Conservation (phyloP, 2,113 vertebrate species). For the Thalassoma bifasciatum region DNA sequence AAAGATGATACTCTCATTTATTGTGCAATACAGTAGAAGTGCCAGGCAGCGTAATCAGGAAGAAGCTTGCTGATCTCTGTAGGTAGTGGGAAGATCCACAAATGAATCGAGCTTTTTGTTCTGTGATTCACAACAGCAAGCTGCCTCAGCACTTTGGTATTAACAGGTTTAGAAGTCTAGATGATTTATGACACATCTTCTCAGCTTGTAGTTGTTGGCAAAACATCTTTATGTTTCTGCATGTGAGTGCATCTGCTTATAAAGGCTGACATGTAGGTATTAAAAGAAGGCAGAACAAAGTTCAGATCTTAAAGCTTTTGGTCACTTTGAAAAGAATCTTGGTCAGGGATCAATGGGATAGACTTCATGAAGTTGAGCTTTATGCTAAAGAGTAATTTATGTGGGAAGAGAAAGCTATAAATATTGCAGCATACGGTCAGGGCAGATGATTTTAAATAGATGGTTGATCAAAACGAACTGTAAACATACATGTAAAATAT, state of each 20-base stretch:
- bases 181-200: background rate
- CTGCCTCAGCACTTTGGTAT: conserved; percentile 5
- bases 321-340: conserved; percentile 15
- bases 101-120: conserved; percentile 18
- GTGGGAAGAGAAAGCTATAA: conserved; percentile 12
- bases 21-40: conserved; percentile 4
- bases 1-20: background rate
- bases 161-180: conserved; percentile 13
- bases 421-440: conserved; percentile 19
- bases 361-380: conserved; percentile 16
- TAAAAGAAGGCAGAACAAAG: background rate
- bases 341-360: conserved; percentile 23
- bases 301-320: background rate
- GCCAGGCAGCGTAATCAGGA: conserved; percentile 14
- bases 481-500: conserved; percentile 59
- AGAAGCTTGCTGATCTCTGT: conserved; percentile 6
- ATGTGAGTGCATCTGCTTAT: background rate
- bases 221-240: background rate
- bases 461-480: conserved; percentile 24
- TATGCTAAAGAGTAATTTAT: conserved; percentile 21
- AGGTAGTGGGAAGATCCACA: background rate
- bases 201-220: conserved; percentile 6
- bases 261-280: background rate
- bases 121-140: conserved; percentile 3
- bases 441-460: conserved; percentile 38